Evolutionary conservation across 2,888 invertebrate species (phyloP).

Genomic region (Morpho deidamia): DNA sequence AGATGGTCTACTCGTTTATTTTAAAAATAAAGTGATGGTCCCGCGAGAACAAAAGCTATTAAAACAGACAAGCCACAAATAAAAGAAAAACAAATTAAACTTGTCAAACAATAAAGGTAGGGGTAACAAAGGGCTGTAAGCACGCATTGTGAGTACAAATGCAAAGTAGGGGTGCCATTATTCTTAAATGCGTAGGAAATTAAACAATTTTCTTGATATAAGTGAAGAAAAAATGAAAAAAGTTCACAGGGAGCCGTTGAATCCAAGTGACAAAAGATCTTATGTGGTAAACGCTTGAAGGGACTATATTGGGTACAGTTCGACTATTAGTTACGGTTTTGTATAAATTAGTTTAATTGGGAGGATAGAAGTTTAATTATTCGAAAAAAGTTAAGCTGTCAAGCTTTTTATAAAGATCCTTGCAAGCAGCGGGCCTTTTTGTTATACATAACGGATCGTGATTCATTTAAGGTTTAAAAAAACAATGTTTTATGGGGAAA

Average conservation of each 20-base stretch:
- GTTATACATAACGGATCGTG: too few relatives aligned
- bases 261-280: too few relatives aligned
- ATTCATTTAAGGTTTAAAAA: too few relatives aligned
- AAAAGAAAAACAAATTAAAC: constrained; percentile 24
- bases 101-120: constrained; percentile 24
- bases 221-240: neutral
- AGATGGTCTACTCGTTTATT: constrained; percentile 6
- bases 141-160: constrained; percentile 14
- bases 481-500: too few relatives aligned
- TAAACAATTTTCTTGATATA: neutral
- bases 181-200: neutral
- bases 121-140: constrained; percentile 11
- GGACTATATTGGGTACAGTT: too few relatives aligned
- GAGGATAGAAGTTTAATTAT: too few relatives aligned
- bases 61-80: constrained; percentile 17
- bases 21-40: constrained; percentile 7
- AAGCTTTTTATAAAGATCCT: too few relatives aligned
- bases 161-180: constrained; percentile 6
- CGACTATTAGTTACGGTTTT: too few relatives aligned
- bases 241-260: neutral
- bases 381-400: too few relatives aligned
- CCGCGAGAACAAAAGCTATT: constrained; percentile 18
- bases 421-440: too few relatives aligned
- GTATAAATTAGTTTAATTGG: too few relatives aligned
- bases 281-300: too few relatives aligned